Evolutionary conservation across 2,113 vertebrate species (phyloP).

Genomic region (Pseudopipra pipra): DNA sequence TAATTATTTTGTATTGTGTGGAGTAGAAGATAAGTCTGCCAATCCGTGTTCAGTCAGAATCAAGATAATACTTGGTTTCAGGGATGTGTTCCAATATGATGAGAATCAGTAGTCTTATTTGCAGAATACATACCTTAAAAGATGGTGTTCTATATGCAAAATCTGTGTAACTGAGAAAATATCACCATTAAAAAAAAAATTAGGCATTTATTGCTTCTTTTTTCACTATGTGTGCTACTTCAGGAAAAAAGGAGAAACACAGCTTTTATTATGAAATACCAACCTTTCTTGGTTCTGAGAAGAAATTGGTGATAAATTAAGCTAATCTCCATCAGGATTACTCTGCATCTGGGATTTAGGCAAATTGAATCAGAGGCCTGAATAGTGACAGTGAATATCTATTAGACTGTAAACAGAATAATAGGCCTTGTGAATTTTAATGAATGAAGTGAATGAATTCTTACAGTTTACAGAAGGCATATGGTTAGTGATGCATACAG

Average conservation of each 20-base stretch:
- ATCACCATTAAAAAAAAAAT: not conserved
- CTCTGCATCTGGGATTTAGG: slow-evolving; percentile 78
- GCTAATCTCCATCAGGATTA: slow-evolving; percentile 82
- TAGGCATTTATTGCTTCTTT: not conserved
- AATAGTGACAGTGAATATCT: slow-evolving; percentile 83
- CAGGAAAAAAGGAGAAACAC: not conserved
- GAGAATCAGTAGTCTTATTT: not conserved
- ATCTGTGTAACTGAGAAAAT: not conserved
- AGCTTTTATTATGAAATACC: slow-evolving; percentile 64
- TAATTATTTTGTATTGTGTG: slow-evolving; percentile 16
- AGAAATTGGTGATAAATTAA: slow-evolving; percentile 84
- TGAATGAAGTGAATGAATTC: slow-evolving; percentile 73
- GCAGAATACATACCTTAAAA: not conserved
- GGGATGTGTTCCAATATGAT: not conserved
- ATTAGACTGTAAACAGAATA: slow-evolving; percentile 82
- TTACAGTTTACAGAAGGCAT: slow-evolving; percentile 39
- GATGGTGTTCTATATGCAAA: not conserved
- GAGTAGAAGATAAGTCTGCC: not conserved
- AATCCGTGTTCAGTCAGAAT: not conserved
- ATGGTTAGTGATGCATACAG: slow-evolving; percentile 38
- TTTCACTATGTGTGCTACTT: not conserved
- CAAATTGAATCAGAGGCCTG: slow-evolving; percentile 83
- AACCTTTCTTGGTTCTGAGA: slow-evolving; percentile 56
- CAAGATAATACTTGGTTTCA: not conserved
- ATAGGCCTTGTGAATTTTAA: slow-evolving; percentile 76